A percentile compares a stretch with the other conserved stretches of the same genome.
Evolutionary conservation across 2,888 invertebrate genomes (phyloP).

Genomic region (Platycheirus albimanus): DNA sequence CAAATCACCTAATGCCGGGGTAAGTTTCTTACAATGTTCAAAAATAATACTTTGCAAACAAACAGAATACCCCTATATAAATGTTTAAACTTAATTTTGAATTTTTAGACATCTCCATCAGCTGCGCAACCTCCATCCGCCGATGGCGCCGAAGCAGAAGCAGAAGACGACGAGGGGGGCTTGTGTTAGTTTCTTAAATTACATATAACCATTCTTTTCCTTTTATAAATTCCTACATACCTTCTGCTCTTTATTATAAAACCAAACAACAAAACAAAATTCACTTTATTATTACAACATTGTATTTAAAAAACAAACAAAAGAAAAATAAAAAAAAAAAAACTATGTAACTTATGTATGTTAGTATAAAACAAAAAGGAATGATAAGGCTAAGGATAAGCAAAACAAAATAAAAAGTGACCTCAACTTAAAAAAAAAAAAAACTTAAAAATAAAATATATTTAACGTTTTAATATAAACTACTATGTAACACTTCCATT

Average conservation of each 20-base stretch:
- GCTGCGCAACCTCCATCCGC: conserved; percentile 63
- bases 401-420: conserved; percentile 58
- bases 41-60: no score
- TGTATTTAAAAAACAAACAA: conserved; percentile 43
- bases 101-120: conserved; percentile 65
- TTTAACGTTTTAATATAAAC: conserved; percentile 59
- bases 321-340: conserved; percentile 13
- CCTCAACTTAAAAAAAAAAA: conserved; percentile 51
- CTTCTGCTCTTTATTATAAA: conserved; percentile 58
- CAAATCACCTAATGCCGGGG: conserved; percentile 78
- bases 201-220: conserved; percentile 39
- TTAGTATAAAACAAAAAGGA: conserved; percentile 41
- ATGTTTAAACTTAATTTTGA: no score
- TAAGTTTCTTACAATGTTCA: no score
- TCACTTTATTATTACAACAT: no score
- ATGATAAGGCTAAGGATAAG: conserved; percentile 42
- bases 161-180: conserved; percentile 70
- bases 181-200: conserved; percentile 75
- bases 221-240: conserved; percentile 65
- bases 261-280: neutral
- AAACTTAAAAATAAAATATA: conserved; percentile 35
- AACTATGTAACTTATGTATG: conserved; percentile 29
- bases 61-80: no score
- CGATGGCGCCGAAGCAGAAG: conserved; percentile 70
- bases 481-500: conserved; percentile 44